A percentile compares a stretch with the other conserved stretches of the same genome.
phyloP scores from a whole-genome alignment of 2,888 invertebrate genomes.

The Eulithis prunata region DNA sequence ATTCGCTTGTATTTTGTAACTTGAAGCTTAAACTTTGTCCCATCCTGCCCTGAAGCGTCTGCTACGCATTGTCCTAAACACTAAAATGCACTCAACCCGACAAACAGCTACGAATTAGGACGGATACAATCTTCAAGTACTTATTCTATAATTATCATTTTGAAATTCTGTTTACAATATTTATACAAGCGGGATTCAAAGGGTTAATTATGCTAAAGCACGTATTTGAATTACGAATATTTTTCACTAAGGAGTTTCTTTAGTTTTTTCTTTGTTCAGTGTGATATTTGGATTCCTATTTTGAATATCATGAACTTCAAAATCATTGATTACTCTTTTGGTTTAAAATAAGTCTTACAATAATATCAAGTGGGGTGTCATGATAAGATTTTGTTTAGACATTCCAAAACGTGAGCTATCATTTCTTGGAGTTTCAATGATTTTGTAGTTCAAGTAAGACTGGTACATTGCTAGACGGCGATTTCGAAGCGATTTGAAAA shows the following conservation, averaged over 20 bases:
- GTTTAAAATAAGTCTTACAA: too few relatives aligned
- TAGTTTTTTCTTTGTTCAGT: neutral
- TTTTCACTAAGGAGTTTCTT: neutral
- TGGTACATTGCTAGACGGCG: too few relatives aligned
- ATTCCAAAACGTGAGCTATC: too few relatives aligned
- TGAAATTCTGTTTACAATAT: too few relatives aligned
- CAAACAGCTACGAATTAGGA: conserved; percentile 26
- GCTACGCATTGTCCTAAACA: conserved; percentile 43
- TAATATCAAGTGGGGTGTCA: too few relatives aligned
- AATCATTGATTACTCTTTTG: too few relatives aligned
- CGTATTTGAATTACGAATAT: conserved; percentile 3
- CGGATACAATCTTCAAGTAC: conserved; percentile 13
- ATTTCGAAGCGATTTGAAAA: too few relatives aligned
- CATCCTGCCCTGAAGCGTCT: conserved; percentile 37
- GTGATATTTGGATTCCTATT: neutral
- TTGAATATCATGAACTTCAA: neutral
- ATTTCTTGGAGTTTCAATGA: too few relatives aligned
- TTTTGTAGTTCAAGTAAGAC: too few relatives aligned
- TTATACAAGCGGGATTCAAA: neutral
- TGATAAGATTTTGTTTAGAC: too few relatives aligned
- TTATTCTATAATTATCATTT: neutral
- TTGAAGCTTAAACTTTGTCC: neutral
- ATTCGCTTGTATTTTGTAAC: conserved; percentile 6
- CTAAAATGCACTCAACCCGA: conserved; percentile 46
- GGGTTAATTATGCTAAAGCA: neutral